phyloP scores from a whole-genome alignment of 2,113 vertebrate genomes.

The Labeo rohita region DNA sequence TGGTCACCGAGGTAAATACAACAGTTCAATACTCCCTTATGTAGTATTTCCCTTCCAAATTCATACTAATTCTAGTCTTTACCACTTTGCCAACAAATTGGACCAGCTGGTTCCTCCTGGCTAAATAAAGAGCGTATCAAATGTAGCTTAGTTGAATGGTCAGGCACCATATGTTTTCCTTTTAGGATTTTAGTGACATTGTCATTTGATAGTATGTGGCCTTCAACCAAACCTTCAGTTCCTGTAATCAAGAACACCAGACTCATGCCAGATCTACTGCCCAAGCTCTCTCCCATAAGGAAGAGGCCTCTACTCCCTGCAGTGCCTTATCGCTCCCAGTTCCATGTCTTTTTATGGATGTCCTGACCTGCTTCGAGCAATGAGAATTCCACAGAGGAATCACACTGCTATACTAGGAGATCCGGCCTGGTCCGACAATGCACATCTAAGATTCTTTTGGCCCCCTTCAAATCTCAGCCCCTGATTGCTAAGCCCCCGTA shows the following conservation, averaged over 20 bases:
- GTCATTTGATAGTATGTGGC: constrained; percentile 23
- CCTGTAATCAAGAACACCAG: constrained; percentile 13
- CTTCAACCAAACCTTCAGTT: constrained; percentile 28
- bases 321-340: constrained; percentile 47
- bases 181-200: constrained; percentile 12
- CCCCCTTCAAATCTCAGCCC: background rate
- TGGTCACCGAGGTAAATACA: constrained; percentile 92
- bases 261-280: background rate
- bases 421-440: constrained; percentile 16
- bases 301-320: background rate
- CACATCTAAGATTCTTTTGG: constrained; percentile 23
- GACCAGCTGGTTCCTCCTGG: background rate
- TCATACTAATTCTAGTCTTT: background rate
- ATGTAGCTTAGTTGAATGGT: constrained; percentile 13
- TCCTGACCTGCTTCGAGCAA: constrained; percentile 59
- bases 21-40: background rate
- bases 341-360: constrained; percentile 64
- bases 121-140: background rate
- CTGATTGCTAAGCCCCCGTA: background rate
- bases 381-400: constrained; percentile 60
- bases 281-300: constrained; percentile 3
- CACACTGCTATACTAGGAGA: constrained; percentile 50
- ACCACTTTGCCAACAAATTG: background rate
- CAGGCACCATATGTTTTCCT: constrained; percentile 30
- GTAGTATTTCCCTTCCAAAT: background rate